These are phyloP conservation scores for Ectobius pallidus DNA, from an alignment of 2,888 invertebrate species.

Conservation along the genomic window DNA sequence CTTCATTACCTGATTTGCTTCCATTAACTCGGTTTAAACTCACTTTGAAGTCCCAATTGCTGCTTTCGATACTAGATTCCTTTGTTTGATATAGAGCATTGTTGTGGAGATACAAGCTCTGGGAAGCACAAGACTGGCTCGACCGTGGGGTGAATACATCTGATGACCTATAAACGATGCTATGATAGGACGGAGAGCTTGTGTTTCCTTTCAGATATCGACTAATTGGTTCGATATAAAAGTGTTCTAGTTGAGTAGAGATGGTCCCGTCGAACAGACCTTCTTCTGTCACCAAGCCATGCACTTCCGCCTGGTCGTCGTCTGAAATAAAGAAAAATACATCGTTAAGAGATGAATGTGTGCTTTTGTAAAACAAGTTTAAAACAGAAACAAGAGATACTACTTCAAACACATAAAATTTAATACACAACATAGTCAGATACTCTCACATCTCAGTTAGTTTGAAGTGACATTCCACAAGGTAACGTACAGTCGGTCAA, in stretches of 20 bases:
- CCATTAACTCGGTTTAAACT: neutral
- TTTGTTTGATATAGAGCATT: neutral
- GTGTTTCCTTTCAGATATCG: conserved; percentile 61
- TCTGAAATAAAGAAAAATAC: conserved; percentile 61
- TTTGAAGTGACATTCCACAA: no score
- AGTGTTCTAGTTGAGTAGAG: conserved; percentile 76
- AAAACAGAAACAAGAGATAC: no score
- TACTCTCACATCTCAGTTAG: no score
- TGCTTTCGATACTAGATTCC: neutral
- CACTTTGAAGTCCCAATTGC: neutral
- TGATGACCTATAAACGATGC: conserved; percentile 81
- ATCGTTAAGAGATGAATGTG: no score
- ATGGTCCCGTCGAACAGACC: conserved; percentile 92
- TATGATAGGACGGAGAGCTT: conserved; percentile 67
- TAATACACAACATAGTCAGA: no score
- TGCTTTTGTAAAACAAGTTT: no score
- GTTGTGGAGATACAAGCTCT: conserved; percentile 60
- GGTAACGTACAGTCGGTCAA: no score
- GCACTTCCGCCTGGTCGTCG: conserved; percentile 80
- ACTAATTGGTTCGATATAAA: conserved; percentile 81
- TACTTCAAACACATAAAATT: no score
- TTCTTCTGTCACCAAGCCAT: conserved; percentile 84
- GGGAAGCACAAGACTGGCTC: conserved; percentile 63
- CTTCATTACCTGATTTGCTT: neutral
- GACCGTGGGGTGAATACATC: conserved; percentile 68